Percentiles rank a stretch among this genome's conserved stretches.
These are phyloP conservation scores for Camarhynchus parvulus DNA, from an alignment of 2,113 vertebrate genomes.

Conservation along the genomic window DNA sequence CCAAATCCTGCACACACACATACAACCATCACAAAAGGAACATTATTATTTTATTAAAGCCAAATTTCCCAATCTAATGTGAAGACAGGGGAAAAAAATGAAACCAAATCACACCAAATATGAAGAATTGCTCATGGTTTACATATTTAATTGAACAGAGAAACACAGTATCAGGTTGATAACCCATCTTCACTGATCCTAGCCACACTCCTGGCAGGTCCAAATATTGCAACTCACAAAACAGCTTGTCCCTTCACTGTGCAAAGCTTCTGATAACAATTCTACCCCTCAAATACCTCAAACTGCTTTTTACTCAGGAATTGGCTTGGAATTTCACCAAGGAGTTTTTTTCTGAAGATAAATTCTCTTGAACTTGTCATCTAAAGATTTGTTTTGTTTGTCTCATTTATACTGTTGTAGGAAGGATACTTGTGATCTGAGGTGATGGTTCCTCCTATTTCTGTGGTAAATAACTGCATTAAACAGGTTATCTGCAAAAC, in stretches of 20 bases:
- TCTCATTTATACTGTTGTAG: not conserved
- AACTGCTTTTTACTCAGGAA: not conserved
- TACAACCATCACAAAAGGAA: fast-evolving
- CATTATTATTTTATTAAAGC: not conserved
- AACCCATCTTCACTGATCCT: not conserved
- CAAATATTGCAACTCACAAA: not conserved
- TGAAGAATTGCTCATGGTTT: not conserved
- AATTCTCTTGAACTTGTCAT: not conserved
- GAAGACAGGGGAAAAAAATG: too few relatives aligned
- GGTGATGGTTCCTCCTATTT: not conserved
- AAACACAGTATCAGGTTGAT: not conserved
- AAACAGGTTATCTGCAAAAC: not conserved
- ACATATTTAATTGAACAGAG: not conserved
- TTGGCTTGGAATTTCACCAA: not conserved
- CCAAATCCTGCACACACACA: too few relatives aligned
- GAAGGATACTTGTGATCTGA: not conserved
- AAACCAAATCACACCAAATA: not conserved
- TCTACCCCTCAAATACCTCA: not conserved
- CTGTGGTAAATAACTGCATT: not conserved
- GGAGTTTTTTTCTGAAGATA: not conserved
- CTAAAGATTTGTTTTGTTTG: not conserved
- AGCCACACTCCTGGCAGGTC: not conserved
- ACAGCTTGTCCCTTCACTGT: not conserved
- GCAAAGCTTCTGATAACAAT: not conserved
- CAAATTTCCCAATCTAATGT: not conserved